Base-by-base conservation (phyloP, 2,113 vertebrate species). In the Erythrocebus patas region DNA sequence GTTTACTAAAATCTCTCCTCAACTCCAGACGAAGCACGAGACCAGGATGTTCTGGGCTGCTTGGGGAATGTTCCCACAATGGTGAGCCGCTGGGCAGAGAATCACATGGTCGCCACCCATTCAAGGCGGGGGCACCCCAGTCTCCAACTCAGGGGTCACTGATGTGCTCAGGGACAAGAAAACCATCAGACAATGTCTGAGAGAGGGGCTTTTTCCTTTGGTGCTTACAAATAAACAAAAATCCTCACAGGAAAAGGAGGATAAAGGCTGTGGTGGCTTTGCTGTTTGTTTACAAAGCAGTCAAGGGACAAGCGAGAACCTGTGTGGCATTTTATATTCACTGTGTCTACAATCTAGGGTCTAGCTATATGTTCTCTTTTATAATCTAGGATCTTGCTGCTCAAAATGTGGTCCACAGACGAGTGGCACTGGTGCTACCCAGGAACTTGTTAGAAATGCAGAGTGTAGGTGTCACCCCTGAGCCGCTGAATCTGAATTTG, bases 1-100 rank as follows among this genome's bases (percentile, higher is more conserved):
- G 97, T 98, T 98, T 98, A 97, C 96, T 57, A 80, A 97, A 95
- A 93, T 97, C 95, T 96, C 95, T 96, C 90, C 94, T 96, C 96
- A 88, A 89, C 66, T 83, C 81, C 88, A 96, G 78, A 95, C 0
- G 11, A 91, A 95, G 97, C 97, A 95, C 20, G 25, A 95, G 95
- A 94, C 96, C 72, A 84, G 45, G 76, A 50, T 55, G 98, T 80
- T 92, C 76, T 25, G 78, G 91, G 86, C 70, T 83, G 79, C 68
- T 55, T 89, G 64, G 97, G 85, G 96, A 96, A 97, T 78, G 92
- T 97, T 98, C 97, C 93, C 93, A 97, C 76, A 97, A 93, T 30
- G 10, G 92, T 0, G 9, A 91, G 92, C n/a, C 2, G 22, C 72
- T 70, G n/a, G 93, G 70, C 66, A 81, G 70, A 88, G 84, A 76